Evolutionary conservation across 2,888 invertebrate species (phyloP).

Genomic region (Oligia fasciuncula): DNA sequence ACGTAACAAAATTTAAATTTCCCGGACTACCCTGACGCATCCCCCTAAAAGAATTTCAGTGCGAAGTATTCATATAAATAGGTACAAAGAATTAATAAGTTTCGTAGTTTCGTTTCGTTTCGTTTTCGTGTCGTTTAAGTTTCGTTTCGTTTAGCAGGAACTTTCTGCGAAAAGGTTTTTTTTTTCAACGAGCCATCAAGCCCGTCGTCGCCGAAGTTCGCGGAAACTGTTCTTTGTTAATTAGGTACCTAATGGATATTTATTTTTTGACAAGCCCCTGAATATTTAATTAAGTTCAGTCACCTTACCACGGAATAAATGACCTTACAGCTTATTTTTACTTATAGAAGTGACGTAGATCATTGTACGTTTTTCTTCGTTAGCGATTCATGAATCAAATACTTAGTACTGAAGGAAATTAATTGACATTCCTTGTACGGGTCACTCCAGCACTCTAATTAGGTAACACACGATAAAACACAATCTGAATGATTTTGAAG

Average conservation of each 20-base stretch:
- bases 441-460: not conserved
- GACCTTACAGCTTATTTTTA: slow-evolving; percentile 33
- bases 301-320: slow-evolving; percentile 14
- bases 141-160: not conserved
- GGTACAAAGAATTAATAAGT: slow-evolving; percentile 1
- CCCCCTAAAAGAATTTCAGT: not conserved
- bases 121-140: too few relatives aligned
- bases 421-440: slow-evolving; percentile 3
- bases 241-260: slow-evolving; percentile 13
- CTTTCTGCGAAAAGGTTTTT: slow-evolving; percentile 14
- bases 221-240: slow-evolving; percentile 44
- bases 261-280: slow-evolving; percentile 30
- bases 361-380: not conserved
- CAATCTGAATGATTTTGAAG: not conserved
- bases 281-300: slow-evolving; percentile 43
- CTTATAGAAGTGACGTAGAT: not conserved
- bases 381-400: slow-evolving; percentile 16
- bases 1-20: not conserved
- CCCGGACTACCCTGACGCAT: not conserved
- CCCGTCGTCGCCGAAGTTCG: slow-evolving; percentile 5
- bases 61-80: not conserved
- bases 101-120: not conserved
- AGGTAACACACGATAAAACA: not conserved
- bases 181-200: not conserved
- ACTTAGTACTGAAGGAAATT: not conserved